Base-by-base conservation (phyloP, 2,888 invertebrate genomes). In the Drosophila histrio region DNA sequence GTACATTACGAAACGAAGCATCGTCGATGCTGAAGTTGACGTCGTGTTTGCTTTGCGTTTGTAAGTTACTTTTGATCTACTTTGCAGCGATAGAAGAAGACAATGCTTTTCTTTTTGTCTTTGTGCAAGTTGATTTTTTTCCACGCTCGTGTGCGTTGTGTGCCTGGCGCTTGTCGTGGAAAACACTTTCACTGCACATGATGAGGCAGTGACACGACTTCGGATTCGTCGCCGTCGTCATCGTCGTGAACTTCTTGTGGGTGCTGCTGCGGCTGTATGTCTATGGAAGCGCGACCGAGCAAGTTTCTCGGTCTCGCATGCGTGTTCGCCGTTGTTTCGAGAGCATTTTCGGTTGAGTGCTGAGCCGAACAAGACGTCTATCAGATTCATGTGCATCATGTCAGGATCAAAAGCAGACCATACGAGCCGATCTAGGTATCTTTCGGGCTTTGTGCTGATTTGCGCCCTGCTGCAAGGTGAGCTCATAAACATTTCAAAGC, bases 151-250 rank as follows among this genome's bases (percentile, higher is more conserved):
- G 79, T 87, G 88, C 82, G 68, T 75, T 69, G 76, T 72, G 68
- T 72, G 69, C 72, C 68, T 85, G 65, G 64, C 64, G 72, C 76
- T 82, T 75, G 82, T 78, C 78, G 81, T 89, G 90, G 89, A 89
- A 90, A 90, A 91, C 90, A 90, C 90, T 90, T 90, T 90, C 90
- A 91, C 90, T 90, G 83, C 77, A 75, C 68, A 77, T 82, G 72
- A 79, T 64, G 74, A 83, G 88, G 77, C 84, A 88, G 82, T 89
- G 89, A 84, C 89, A 87, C 73, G 86, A 59, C 62, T 61, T 65
- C 57, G 64, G 39, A 41, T 7, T 53, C 65, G 58, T 56, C 65
- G 44, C 32, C 61, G 61, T 44, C 60, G 46, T 46, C 60, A 59
- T 50, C 54, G 72, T 64, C 61, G 61, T 57, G 56, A 57, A 58